Base-by-base conservation (phyloP, 1,140 invertebrate species). In the Pseudomyrmex gracilis region DNA sequence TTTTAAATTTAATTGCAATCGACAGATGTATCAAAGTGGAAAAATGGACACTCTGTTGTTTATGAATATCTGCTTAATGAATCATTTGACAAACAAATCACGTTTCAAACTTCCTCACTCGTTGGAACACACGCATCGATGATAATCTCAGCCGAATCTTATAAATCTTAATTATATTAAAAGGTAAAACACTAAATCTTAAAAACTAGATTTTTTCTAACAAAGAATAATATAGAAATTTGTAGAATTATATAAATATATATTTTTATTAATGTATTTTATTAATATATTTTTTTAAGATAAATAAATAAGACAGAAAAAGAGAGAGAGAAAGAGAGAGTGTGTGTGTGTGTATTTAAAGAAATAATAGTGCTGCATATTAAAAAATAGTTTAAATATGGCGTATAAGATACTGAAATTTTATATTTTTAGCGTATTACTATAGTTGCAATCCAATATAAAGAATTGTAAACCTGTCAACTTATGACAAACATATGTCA, bases 121-220 rank as follows among this genome's bases (percentile, higher is more conserved):
- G 67, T 53, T 12, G 76, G 55, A 20, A 71, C 76, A 70, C 53
- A 80, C 76, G 53, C 53, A n/a, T 73, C 51, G 20, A 58, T n/a
- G n/a, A 60, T 5, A 34, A 12, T 47, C 20, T 58, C 22, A 22
- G 58, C 10, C 15, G 64, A 64, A 53, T 34, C 51, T 58, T 67
- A 43, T 67, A 58, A 70, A 47, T 80, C 20, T 49, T 34, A 34
- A 34, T 34, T 34, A 34, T 5, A 34, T 13, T 78, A 12, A 68
- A 10, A 20, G 17, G 17, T n/a, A 20, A 49, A 51, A 15, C 24
- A 57, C n/a, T 47, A 22, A 57, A 76, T 10, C 20, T 8, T 13
- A 45, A 24, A 57, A 15, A 55, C 17, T 24, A 13, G 13, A 17
- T 53, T 45, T 73, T 45, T 53, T 70, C 10, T 22, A 57, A 47